Base-by-base conservation (phyloP, 2,888 invertebrate genomes). In the Prionchulus punctatus region DNA sequence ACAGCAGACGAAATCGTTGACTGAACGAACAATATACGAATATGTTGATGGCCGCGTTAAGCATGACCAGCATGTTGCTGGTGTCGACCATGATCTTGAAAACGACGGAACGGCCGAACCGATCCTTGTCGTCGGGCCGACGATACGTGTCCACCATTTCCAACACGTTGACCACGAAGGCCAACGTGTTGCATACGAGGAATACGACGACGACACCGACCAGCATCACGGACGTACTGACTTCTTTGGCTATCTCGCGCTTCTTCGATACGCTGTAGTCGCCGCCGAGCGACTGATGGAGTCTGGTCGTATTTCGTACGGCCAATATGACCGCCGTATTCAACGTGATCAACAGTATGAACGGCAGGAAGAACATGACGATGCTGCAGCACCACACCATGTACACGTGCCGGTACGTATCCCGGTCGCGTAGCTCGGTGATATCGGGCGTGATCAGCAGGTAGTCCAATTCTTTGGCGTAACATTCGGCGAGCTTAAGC, bases 131-230 rank as follows among this genome's bases (percentile, higher is more conserved):
- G 7, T 36, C 18, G 18, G 36, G 12, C 7, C 18, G 12, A 36
- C 18, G 7, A 36, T 12, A 36, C 23, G 47, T 12, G 23, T 45
- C 47, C 15, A 45, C 23, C 47, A 45, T 12, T 49, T 72, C 25
- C 70, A 67, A 4, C 4, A 60, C 30, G 28, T 58, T 59, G 53
- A 53, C 49, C 2, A 61, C 43, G 15, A 59, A n/a, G 26, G 54
- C 66, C 58, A 65, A 45, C 18, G 66, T 63, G 60, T 74, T 74
- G 59, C 74, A 74, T 2, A 71, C 62, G 59, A 74, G 69, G 60
- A 74, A 75, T 23, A 73, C 72, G 45, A 74, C 64, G 1, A 74
- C 73, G n/a, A 74, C 71, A 23, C 71, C 69, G 12, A 73, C 71
- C 4, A 75, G 64, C 74, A 75, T 73, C 31, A 73, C 67, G 25